A percentile compares a stretch with the other conserved stretches of the same genome.
phyloP scores from a whole-genome alignment of 2,797 vertebrate species.

The Darevskia mixta region DNA sequence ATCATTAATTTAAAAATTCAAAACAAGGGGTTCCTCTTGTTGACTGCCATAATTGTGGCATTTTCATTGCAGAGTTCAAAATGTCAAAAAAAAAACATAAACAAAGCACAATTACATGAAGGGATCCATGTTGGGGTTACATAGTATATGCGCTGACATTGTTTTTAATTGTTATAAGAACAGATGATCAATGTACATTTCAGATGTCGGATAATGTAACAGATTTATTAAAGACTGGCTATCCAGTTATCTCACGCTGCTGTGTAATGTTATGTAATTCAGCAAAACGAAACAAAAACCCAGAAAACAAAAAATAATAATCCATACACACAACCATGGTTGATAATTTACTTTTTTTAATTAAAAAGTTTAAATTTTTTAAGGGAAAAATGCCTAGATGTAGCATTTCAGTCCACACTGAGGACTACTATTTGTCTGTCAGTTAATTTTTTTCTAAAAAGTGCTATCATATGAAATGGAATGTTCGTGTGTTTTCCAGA shows the following conservation, averaged over 20 bases:
- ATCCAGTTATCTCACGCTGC: constrained; percentile 80
- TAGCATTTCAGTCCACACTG: constrained; percentile 80
- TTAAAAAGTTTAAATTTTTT: constrained; percentile 72
- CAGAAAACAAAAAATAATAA: constrained; percentile 43
- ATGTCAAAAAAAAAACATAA: constrained; percentile 69
- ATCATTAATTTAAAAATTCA: constrained; percentile 77
- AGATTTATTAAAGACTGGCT: constrained; percentile 84
- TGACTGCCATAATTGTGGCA: constrained; percentile 83
- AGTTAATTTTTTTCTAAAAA: constrained; percentile 68
- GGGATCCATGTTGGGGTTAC: constrained; percentile 74
- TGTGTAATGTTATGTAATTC: constrained; percentile 83
- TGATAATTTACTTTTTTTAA: constrained; percentile 78
- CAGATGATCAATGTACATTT: constrained; percentile 82
- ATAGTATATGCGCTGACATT: constrained; percentile 78
- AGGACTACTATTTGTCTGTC: constrained; percentile 74
- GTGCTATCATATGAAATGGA: constrained; percentile 69
- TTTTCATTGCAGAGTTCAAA: constrained; percentile 79
- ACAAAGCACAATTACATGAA: constrained; percentile 83
- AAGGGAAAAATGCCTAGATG: constrained; percentile 78
- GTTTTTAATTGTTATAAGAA: constrained; percentile 80
- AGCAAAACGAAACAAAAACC: constrained; percentile 59
- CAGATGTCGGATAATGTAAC: constrained; percentile 82
- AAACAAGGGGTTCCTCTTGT: constrained; percentile 72
- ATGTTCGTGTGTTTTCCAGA: constrained; percentile 60
- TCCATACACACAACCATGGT: constrained; percentile 34